A percentile compares a stretch with the other conserved stretches of the same genome.
phyloP scores from a whole-genome alignment of 30 jellyfish, hydroid and myxozoan species.

The Morbakka virulenta region DNA sequence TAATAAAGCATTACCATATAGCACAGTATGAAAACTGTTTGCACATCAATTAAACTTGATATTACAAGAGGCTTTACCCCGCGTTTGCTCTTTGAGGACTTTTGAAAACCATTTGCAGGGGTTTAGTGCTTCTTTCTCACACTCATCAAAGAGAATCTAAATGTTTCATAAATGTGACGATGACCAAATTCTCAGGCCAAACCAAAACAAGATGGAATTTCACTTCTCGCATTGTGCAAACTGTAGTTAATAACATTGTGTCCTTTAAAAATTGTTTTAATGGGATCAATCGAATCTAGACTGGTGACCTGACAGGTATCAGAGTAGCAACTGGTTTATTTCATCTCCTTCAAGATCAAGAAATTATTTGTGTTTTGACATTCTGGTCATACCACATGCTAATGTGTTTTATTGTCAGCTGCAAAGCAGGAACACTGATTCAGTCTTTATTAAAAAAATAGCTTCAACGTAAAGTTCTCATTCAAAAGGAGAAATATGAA shows the following conservation, averaged over 20 bases:
- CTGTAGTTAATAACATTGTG: too few relatives aligned
- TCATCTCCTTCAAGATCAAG: slow-evolving; percentile 27
- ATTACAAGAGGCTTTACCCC: slow-evolving; percentile 28
- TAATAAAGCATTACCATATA: slow-evolving; percentile 6
- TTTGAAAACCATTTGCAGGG: too few relatives aligned
- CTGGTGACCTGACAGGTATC: slow-evolving; percentile 12
- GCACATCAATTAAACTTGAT: slow-evolving; percentile 50
- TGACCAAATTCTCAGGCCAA: too few relatives aligned
- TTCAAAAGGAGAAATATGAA: too few relatives aligned
- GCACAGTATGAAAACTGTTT: too few relatives aligned
- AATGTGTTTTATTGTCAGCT: slow-evolving; percentile 33
- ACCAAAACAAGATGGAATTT: slow-evolving; percentile 49
- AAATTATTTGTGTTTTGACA: slow-evolving; percentile 12
- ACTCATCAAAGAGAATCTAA: too few relatives aligned
- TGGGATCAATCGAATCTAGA: slow-evolving; percentile 27
- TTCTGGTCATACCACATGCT: slow-evolving; percentile 19
- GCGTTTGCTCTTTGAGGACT: too few relatives aligned
- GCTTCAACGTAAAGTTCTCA: too few relatives aligned
- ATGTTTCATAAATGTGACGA: too few relatives aligned
- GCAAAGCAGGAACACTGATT: slow-evolving; percentile 39
- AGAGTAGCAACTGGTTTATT: slow-evolving; percentile 47
- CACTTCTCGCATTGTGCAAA: slow-evolving; percentile 21
- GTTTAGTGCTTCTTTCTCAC: too few relatives aligned
- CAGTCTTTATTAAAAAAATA: too few relatives aligned
- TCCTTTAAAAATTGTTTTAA: too few relatives aligned